A percentile compares a stretch with the other conserved stretches of the same genome.
Conservation (phyloP, 2,797 vertebrate species). For the Danio aesculapii region DNA sequence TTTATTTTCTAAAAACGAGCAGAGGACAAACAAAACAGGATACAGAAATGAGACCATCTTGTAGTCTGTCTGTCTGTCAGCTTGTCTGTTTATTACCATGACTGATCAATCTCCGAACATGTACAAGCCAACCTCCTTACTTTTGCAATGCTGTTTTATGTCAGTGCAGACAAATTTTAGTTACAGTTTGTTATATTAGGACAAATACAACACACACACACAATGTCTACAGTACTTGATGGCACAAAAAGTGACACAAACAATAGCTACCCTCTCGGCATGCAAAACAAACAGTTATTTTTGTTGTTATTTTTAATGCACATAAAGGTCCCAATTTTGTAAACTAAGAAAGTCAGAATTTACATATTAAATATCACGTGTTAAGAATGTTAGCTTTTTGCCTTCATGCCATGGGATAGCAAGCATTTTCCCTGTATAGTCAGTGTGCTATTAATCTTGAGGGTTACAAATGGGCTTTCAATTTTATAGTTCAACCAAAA, state of each 20-base stretch:
- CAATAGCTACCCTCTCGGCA: neutral
- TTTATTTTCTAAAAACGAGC: conserved; percentile 6
- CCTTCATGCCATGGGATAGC: neutral
- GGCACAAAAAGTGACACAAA: conserved; percentile 3
- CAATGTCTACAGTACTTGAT: neutral
- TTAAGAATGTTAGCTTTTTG: neutral
- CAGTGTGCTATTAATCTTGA: neutral
- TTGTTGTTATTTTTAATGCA: neutral
- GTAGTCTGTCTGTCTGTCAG: conserved; percentile 64
- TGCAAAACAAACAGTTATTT: neutral
- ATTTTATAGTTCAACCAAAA: neutral
- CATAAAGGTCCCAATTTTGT: neutral
- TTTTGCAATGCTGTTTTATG: conserved; percentile 17
- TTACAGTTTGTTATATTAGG: conserved; percentile 14
- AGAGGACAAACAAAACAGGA: conserved; percentile 3
- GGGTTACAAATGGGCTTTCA: neutral
- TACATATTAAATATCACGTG: neutral
- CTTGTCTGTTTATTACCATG: conserved; percentile 69
- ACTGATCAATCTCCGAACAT: conserved; percentile 2
- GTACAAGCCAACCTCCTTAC: conserved; percentile 10
- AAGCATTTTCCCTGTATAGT: neutral
- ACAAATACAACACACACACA: conserved; percentile 38
- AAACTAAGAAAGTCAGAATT: neutral
- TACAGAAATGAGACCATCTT: conserved; percentile 47
- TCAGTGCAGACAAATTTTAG: conserved; percentile 26